phyloP scores from a whole-genome alignment of 2,113 vertebrate genomes.

The Periophthalmus modestus region DNA sequence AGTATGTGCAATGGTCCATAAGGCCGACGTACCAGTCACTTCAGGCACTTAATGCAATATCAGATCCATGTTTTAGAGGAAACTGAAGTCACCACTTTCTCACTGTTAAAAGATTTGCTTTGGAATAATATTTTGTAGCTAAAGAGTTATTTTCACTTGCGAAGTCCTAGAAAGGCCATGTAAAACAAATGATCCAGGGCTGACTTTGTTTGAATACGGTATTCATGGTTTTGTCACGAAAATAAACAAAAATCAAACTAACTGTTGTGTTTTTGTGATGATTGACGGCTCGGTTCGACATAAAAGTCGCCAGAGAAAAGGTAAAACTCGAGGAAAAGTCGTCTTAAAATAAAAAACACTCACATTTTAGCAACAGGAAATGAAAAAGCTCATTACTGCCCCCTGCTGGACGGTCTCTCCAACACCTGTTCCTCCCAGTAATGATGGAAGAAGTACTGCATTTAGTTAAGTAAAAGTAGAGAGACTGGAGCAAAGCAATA shows the following conservation, averaged over 20 bases:
- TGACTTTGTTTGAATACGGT: slow-evolving; percentile 63
- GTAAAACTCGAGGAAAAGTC: too few relatives aligned
- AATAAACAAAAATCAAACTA: slow-evolving; percentile 50
- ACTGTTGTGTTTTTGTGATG: not conserved
- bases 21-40: slow-evolving; percentile 23
- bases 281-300: not conserved
- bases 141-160: slow-evolving; percentile 57
- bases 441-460: not conserved
- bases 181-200: slow-evolving; percentile 58
- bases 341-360: not conserved
- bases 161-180: slow-evolving; percentile 46
- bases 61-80: slow-evolving; percentile 31
- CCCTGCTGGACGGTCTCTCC: not conserved
- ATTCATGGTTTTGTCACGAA: slow-evolving; percentile 67
- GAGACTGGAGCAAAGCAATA: too few relatives aligned
- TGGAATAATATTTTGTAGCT: slow-evolving; percentile 60
- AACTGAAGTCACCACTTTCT: slow-evolving; percentile 32
- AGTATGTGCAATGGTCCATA: slow-evolving; percentile 51
- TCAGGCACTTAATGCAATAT: slow-evolving; percentile 45
- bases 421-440: not conserved
- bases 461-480: too few relatives aligned
- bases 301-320: too few relatives aligned
- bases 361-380: not conserved
- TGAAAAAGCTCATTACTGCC: not conserved
- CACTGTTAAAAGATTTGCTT: slow-evolving; percentile 45